Percentiles rank a stretch among this genome's conserved stretches.
Conservation (phyloP, 2,888 invertebrate species). For the Chrysotoxum bicinctum region DNA sequence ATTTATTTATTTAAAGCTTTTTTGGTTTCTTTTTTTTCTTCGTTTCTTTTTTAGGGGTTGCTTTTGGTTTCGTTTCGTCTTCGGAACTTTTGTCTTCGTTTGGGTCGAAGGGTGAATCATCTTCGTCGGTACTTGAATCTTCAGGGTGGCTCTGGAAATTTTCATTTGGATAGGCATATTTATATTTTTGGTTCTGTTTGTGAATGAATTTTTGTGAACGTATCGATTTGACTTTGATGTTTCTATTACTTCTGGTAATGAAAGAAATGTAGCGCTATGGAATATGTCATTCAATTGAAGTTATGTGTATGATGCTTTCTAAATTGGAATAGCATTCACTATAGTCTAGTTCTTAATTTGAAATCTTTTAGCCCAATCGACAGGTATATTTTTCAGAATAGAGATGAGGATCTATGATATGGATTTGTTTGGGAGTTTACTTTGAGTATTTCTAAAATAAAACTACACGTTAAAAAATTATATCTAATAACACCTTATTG, state of each 20-base stretch:
- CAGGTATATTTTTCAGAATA: background rate
- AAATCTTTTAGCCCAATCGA: background rate
- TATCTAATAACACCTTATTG: no score
- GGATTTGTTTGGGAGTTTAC: background rate
- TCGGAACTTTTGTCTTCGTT: conserved; percentile 79
- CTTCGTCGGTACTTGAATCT: conserved; percentile 79
- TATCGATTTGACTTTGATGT: conserved; percentile 12
- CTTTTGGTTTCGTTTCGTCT: conserved; percentile 61
- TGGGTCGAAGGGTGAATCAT: conserved; percentile 80
- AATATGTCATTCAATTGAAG: conserved; percentile 28
- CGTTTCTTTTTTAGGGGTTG: conserved; percentile 30
- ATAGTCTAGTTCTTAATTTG: background rate
- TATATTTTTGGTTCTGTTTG: conserved; percentile 23
- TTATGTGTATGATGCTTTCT: conserved; percentile 26
- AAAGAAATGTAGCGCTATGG: conserved; percentile 29
- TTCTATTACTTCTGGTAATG: background rate
- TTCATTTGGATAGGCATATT: conserved; percentile 31
- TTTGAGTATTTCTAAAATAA: no score
- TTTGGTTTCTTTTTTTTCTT: conserved; percentile 15
- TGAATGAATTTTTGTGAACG: background rate
- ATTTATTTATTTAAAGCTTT: conserved; percentile 3
- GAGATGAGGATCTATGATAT: background rate
- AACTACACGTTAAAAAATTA: no score
- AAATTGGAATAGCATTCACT: background rate
- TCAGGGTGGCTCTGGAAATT: conserved; percentile 77